Evolutionary conservation across 2,888 invertebrate species (phyloP).

Genomic region (Boloria euphrosyne): DNA sequence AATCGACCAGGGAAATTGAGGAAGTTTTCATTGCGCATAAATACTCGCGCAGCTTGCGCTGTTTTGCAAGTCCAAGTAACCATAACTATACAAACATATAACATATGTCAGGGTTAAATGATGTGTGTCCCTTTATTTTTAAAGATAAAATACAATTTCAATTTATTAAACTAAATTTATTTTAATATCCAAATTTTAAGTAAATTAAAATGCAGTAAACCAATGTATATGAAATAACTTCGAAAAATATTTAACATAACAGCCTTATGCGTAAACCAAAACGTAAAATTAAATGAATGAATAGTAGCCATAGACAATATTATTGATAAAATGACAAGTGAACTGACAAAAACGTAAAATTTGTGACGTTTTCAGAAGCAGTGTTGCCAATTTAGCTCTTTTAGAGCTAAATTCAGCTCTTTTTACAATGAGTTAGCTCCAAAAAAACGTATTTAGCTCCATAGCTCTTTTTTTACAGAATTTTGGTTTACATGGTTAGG

Average conservation of each 20-base stretch:
- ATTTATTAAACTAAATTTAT: too few relatives aligned
- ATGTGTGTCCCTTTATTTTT: neutral
- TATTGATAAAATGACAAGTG: constrained; percentile 33
- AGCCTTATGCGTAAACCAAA: constrained; percentile 5
- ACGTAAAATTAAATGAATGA: constrained; percentile 12
- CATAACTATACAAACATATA: constrained; percentile 8
- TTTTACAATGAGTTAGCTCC: too few relatives aligned
- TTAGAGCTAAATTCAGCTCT: too few relatives aligned
- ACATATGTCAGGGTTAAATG: constrained; percentile 12
- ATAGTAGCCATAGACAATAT: constrained; percentile 21
- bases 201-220: too few relatives aligned
- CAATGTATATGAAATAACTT: neutral
- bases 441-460: too few relatives aligned
- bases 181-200: too few relatives aligned
- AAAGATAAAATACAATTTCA: neutral
- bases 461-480: too few relatives aligned
- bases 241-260: neutral
- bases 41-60: constrained; percentile 75
- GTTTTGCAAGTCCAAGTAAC: constrained; percentile 40
- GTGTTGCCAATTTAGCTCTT: too few relatives aligned
- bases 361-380: constrained; percentile 41
- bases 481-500: too few relatives aligned
- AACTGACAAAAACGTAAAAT: constrained; percentile 30
- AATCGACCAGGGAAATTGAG: constrained; percentile 76
- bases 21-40: constrained; percentile 78